phyloP scores from a whole-genome alignment of 2,797 vertebrate genomes.

The Hydrocynus forskahlii region DNA sequence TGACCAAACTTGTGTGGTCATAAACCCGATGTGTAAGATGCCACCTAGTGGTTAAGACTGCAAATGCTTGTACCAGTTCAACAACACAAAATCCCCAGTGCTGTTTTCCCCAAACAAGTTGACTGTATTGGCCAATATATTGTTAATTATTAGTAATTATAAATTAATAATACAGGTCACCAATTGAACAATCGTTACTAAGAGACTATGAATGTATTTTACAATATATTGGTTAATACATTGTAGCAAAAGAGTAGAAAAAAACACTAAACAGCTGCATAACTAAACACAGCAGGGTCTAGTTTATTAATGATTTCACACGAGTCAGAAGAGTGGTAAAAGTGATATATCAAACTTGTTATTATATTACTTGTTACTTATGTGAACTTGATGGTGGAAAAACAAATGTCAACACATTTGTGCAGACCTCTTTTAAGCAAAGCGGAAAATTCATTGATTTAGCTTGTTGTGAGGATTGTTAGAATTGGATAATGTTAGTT shows the following conservation, averaged over 20 bases:
- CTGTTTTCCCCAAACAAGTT: neutral
- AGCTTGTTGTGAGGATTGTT: too few species aligned
- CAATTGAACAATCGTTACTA: neutral
- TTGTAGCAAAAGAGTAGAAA: neutral
- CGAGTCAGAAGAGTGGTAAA: neutral
- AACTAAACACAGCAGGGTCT: too few species aligned
- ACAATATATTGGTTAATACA: too few species aligned
- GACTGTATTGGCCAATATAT: neutral
- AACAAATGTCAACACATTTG: neutral
- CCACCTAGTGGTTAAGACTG: conserved; percentile 37
- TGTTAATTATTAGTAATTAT: neutral
- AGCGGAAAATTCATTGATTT: neutral
- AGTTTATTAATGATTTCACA: neutral
- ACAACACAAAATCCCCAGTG: neutral
- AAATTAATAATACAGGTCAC: neutral
- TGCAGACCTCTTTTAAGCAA: neutral
- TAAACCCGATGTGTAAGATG: conserved; percentile 18
- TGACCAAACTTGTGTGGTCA: neutral
- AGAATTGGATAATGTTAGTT: too few species aligned
- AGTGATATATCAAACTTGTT: neutral
- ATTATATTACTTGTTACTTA: neutral
- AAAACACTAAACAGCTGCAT: neutral
- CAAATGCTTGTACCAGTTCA: neutral
- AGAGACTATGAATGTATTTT: too few species aligned
- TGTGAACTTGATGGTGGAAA: neutral